These are phyloP conservation scores for Fragum fragum DNA, from an alignment of 2,888 invertebrate species.

Conservation along the genomic window DNA sequence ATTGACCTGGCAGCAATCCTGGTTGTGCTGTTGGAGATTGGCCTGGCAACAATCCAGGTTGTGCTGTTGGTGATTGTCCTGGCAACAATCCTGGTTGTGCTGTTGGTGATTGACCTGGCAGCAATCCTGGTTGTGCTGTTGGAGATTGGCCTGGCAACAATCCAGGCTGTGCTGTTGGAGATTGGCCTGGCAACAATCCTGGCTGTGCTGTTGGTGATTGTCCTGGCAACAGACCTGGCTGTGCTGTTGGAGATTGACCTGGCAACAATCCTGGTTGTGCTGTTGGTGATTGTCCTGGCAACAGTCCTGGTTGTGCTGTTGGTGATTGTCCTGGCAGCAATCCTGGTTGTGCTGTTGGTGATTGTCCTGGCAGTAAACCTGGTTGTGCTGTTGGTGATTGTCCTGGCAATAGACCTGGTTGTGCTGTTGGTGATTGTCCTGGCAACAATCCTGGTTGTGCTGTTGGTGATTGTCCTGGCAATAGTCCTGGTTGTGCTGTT, in stretches of 20 bases:
- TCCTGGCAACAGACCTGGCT: conserved; percentile 44
- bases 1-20: conserved; percentile 39
- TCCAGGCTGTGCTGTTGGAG: conserved; percentile 48
- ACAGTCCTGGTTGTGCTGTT: conserved; percentile 43
- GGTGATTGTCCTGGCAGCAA: conserved; percentile 39
- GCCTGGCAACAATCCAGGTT: conserved; percentile 38
- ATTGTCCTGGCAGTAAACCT: conserved; percentile 36
- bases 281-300: conserved; percentile 51
- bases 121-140: conserved; percentile 33
- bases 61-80: conserved; percentile 39
- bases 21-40: conserved; percentile 48
- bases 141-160: conserved; percentile 38
- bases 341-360: conserved; percentile 54
- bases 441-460: too few relatives aligned
- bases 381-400: conserved; percentile 47
- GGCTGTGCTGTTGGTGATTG: conserved; percentile 54
- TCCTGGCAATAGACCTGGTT: conserved; percentile 37
- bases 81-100: conserved; percentile 41
- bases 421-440: conserved; percentile 43
- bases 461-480: too few relatives aligned
- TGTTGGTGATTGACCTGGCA: conserved; percentile 37
- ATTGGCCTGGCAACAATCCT: conserved; percentile 35
- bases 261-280: conserved; percentile 36
- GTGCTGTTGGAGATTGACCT: conserved; percentile 51
- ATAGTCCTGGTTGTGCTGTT: too few relatives aligned